Base-by-base conservation (phyloP, 2,888 invertebrate genomes). In the Neoaliturus tenellus region DNA sequence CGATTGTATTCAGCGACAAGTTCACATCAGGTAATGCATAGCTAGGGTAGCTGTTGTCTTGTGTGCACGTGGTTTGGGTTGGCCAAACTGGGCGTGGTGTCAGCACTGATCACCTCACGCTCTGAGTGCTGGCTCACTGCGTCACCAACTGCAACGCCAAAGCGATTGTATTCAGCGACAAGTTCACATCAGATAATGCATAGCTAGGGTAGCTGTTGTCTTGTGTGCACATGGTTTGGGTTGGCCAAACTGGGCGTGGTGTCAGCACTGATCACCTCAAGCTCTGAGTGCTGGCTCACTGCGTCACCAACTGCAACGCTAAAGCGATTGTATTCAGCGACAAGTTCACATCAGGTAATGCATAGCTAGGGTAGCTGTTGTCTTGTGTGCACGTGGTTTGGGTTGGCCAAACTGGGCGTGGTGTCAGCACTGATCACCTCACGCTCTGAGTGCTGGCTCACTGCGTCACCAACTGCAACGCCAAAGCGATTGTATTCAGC, bases 31-130 rank as follows among this genome's bases (percentile, higher is more conserved):
- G 90, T 90, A 85, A 81, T 28, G 12, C 3, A 78, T 71, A 0
- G 67, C n/a, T n/a, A n/a, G n/a, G n/a, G n/a, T n/a, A n/a, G n/a
- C n/a, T n/a, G n/a, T n/a, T n/a, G n/a, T n/a, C n/a, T n/a, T 90
- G 94, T 97, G 14, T 95, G 95, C 89, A 93, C 96, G 17, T 99
- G 98, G 98, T 91, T 99, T 67, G 99, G 98, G 1, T 92, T 98
- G 88, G 94, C 97, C 39, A 98, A 98, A 92, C 91, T 96, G 51
- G 97, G 97, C 25, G 94, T 95, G 0, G 92, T 96, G 2, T 95
- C 97, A 0, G 98, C 99, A 0, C 93, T 99, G 82, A 95, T 99
- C 88, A 98, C 91, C 92, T 98, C 85, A 93, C 96, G 4, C 93
- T 94, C 81, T 95, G 96, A 85, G 94, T 97, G 0, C 92, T 99